phyloP scores from a whole-genome alignment of 2,113 vertebrate genomes.

The Steatornis caripensis region DNA sequence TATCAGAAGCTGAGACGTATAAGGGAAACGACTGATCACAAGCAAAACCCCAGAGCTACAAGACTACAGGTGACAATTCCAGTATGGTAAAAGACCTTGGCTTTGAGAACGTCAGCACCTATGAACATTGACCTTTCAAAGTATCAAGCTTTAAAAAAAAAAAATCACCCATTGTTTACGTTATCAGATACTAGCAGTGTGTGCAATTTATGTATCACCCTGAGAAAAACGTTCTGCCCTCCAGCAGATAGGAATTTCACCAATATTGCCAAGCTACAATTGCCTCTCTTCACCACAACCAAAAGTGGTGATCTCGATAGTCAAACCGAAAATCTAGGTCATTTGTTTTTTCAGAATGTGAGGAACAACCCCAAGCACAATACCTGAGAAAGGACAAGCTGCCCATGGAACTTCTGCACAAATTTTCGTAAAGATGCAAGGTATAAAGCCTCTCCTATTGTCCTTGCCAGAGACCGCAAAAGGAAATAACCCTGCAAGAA shows the following conservation, averaged over 20 bases:
- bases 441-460: slow-evolving; percentile 80
- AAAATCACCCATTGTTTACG: not conserved
- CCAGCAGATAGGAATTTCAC: not conserved
- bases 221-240: not conserved
- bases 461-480: slow-evolving; percentile 80
- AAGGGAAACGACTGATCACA: not conserved
- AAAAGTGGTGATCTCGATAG: not conserved
- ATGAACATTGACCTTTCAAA: not conserved
- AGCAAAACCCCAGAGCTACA: not conserved
- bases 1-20: not conserved
- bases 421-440: slow-evolving; percentile 85
- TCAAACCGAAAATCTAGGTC: not conserved
- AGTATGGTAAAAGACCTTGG: not conserved
- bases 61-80: not conserved
- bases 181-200: not conserved
- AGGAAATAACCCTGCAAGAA: slow-evolving; percentile 91
- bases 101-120: not conserved
- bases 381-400: slow-evolving; percentile 95
- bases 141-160: not conserved
- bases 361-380: not conserved
- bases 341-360: not conserved
- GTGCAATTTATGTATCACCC: not conserved
- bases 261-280: not conserved
- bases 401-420: slow-evolving; percentile 86
- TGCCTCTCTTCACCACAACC: not conserved